Evolutionary conservation across 1,140 invertebrate species (phyloP).

Genomic region (Listronotus bonariensis): DNA sequence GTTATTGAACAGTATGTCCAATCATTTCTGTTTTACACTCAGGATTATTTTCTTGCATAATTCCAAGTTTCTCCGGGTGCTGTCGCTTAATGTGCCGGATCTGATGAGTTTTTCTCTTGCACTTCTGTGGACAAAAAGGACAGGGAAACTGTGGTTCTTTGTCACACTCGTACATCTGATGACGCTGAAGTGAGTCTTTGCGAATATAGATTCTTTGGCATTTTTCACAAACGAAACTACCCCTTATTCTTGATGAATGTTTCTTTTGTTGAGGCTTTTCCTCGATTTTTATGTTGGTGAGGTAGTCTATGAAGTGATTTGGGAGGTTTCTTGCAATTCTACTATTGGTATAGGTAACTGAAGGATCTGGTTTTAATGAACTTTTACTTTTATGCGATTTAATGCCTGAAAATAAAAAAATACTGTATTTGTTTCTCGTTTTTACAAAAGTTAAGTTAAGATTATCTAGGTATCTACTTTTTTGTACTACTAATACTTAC

Average conservation of each 20-base stretch:
- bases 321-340: conserved; percentile 5
- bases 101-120: conserved; percentile 62
- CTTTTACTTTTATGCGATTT: background rate
- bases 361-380: background rate
- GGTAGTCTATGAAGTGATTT: conserved; percentile 1
- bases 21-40: conserved; percentile 1
- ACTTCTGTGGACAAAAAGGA: conserved; percentile 71
- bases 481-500: too few relatives aligned
- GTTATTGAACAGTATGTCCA: too few relatives aligned
- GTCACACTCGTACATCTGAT: conserved; percentile 68
- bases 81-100: conserved; percentile 27
- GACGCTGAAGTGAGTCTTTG: conserved; percentile 68
- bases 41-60: conserved; percentile 30
- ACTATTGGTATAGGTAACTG: conserved; percentile 12
- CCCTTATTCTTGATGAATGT: conserved; percentile 18
- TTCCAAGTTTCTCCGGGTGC: conserved; percentile 21
- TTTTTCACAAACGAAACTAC: conserved; percentile 62
- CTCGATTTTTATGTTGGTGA: background rate
- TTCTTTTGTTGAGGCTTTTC: conserved; percentile 4
- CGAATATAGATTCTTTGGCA: conserved; percentile 69
- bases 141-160: conserved; percentile 81
- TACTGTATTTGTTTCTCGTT: too few relatives aligned
- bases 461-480: too few relatives aligned
- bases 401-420: background rate
- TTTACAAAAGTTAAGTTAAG: too few relatives aligned